Evolutionary conservation across 2,888 invertebrate genomes (phyloP), one percentile per base, ranked within the genome.

Genomic region (Pegoplata infirma): DNA sequence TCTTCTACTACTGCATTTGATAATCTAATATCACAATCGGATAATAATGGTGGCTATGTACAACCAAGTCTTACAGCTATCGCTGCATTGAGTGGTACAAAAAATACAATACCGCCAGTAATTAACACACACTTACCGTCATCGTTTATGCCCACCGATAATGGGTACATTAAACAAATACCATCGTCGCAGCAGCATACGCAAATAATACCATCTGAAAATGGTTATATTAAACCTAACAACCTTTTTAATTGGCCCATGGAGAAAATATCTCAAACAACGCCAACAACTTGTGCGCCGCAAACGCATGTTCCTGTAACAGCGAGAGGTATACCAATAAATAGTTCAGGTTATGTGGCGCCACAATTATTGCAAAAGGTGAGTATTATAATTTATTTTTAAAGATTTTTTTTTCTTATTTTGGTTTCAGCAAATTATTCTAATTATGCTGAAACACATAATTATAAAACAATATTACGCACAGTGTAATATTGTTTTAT

Each of bases 341-440:
- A 80, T 47, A 71, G 80, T 21, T 81, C 80, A 40, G 84, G 83
- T 16, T 83, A 84, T 80, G 82, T 83, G 12, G 82, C 81, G 51
- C 81, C 82, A 44, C 82, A 82, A 32, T 56, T 81, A 53, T 61
- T 82, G 6, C 80, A 78, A 64, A 81, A 81, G 81, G 84, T 81
- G 28, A 5, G 74, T 55, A 61, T n/a, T 56, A 49, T 4, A 28
- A 23, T 7, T n/a, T n/a, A n/a, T n/a, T n/a, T n/a, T n/a, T n/a
- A n/a, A n/a, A n/a, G 7, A 55, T 19, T 14, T 28, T 44, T 61
- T 10, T 23, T 36, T 10, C 2, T 23, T n/a, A n/a, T n/a, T n/a
- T n/a, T n/a, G n/a, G n/a, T n/a, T n/a, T n/a, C n/a, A n/a, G n/a
- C n/a, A n/a, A n/a, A n/a, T n/a, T n/a, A n/a, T n/a, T n/a, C n/a